Evolutionary conservation across 2,797 vertebrate genomes (phyloP), one percentile per base, ranked within the genome.

Genomic region (Sebastes vulpes): DNA sequence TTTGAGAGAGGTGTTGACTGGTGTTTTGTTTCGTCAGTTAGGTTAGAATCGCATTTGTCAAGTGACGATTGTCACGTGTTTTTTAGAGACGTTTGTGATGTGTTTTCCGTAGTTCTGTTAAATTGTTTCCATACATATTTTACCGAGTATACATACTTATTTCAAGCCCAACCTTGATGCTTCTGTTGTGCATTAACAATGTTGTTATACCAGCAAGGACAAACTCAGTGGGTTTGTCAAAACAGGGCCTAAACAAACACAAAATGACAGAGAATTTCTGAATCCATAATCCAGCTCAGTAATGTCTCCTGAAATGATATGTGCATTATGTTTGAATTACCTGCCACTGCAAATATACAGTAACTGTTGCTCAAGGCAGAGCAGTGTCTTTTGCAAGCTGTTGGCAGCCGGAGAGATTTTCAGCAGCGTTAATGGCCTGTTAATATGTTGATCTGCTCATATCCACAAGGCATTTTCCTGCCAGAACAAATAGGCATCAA

Each of bases 341-440:
- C 87, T 94, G 89, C 85, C 77, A 68, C 59, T 78, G 77, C 64
- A 84, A 77, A 89, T 88, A 77, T 75, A 87, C 82, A 86, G 67
- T 81, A 81, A 85, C 72, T 79, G 76, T 82, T 87, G 88, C 90
- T 93, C 64, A 93, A 90, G 88, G 85, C 89, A 65, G 89, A 75
- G 54, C 80, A 65, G 83, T 74, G 81, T 87, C 87, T 89, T 82
- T 86, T 86, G 73, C 83, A 85, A 86, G 83, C 89, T 92, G 81
- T 83, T 88, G 91, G 87, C 95, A 95, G 92, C 93, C 77, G 50
- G 53, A 87, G 89, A 92, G 85, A 89, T 93, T 93, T 94, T 91
- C 88, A 93, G 88, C 90, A 85, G 87, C 94, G 86, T 95, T 96
- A 96, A 96, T 95, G 91, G 90, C 89, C 93, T 94, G 89, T 90